Percentiles rank a stretch among this genome's conserved stretches.
Evolutionary conservation across 2,113 vertebrate species (phyloP).

Genomic region (Gopherus flavomarginatus): DNA sequence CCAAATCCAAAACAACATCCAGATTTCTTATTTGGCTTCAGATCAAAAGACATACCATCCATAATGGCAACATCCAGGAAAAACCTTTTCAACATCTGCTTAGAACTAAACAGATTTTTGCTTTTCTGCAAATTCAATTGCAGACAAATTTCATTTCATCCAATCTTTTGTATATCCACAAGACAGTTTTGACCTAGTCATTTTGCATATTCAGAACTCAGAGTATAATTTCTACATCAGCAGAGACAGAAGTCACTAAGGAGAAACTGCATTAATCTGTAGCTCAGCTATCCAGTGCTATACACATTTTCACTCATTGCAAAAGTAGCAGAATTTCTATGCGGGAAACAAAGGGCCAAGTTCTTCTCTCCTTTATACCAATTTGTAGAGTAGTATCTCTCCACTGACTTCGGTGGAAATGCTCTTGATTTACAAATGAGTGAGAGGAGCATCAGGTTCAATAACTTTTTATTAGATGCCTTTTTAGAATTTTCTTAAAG

Average conservation of each 20-base stretch:
- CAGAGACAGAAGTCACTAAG: slow-evolving; percentile 24
- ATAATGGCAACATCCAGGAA: slow-evolving; percentile 73
- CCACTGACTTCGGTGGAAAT: not conserved
- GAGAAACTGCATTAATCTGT: slow-evolving; percentile 11
- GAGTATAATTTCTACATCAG: slow-evolving; percentile 17
- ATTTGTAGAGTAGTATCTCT: not conserved
- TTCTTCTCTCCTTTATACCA: not conserved
- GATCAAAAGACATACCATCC: slow-evolving; percentile 80
- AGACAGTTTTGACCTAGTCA: slow-evolving; percentile 68
- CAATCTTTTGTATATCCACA: slow-evolving; percentile 70
- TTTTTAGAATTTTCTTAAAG: not conserved
- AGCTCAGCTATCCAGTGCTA: slow-evolving; percentile 11
- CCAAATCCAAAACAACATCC: slow-evolving; percentile 81
- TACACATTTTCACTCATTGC: slow-evolving; percentile 2
- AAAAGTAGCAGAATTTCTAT: not conserved
- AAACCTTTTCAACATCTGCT: slow-evolving; percentile 82
- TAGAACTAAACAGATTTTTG: slow-evolving; percentile 76
- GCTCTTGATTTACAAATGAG: not conserved
- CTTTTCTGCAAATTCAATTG: slow-evolving; percentile 78
- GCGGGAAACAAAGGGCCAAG: not conserved
- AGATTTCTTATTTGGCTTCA: slow-evolving; percentile 81
- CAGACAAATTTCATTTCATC: slow-evolving; percentile 71
- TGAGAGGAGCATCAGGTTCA: not conserved
- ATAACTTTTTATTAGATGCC: not conserved
- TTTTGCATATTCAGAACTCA: slow-evolving; percentile 61